A percentile compares a stretch with the other conserved stretches of the same genome.
Evolutionary conservation across 1,140 invertebrate species (phyloP).

Genomic region (Drosophila pseudoananassae): DNA sequence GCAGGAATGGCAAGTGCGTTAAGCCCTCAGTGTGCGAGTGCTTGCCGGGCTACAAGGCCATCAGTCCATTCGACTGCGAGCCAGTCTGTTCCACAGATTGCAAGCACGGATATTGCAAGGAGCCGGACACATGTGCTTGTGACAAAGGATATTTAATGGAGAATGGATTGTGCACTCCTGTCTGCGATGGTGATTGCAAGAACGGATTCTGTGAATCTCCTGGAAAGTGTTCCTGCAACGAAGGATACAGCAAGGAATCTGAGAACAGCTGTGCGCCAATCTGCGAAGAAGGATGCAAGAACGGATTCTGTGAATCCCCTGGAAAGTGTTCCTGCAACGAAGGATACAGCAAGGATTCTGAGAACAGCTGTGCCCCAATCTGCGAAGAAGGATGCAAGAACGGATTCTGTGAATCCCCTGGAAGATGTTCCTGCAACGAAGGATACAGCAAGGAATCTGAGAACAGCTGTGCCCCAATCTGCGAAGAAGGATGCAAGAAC

Average conservation of each 20-base stretch:
- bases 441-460: constrained; percentile 12
- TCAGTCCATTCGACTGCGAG: constrained; percentile 8
- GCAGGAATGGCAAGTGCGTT: constrained; percentile 23
- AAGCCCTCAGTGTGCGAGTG: constrained; percentile 29
- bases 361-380: constrained; percentile 6
- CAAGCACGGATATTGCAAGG: constrained; percentile 26
- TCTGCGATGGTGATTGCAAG: constrained; percentile 17
- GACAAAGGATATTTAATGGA: constrained; percentile 6
- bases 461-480: constrained; percentile 17
- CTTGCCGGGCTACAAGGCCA: not conserved
- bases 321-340: constrained; percentile 22
- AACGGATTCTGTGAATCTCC: constrained; percentile 21
- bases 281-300: constrained; percentile 16
- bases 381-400: not conserved
- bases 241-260: constrained; percentile 4
- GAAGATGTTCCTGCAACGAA: constrained; percentile 11
- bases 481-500: constrained; percentile 27
- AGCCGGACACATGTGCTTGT: constrained; percentile 28
- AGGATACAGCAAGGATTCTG: constrained; percentile 1
- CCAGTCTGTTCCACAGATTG: constrained; percentile 13
- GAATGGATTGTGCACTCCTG: constrained; percentile 7
- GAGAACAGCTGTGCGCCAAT: constrained; percentile 13
- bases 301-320: constrained; percentile 14
- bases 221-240: constrained; percentile 6
- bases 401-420: not conserved